Base-by-base conservation (phyloP, 2,113 vertebrate genomes). In the Seriola quinqueradiata region DNA sequence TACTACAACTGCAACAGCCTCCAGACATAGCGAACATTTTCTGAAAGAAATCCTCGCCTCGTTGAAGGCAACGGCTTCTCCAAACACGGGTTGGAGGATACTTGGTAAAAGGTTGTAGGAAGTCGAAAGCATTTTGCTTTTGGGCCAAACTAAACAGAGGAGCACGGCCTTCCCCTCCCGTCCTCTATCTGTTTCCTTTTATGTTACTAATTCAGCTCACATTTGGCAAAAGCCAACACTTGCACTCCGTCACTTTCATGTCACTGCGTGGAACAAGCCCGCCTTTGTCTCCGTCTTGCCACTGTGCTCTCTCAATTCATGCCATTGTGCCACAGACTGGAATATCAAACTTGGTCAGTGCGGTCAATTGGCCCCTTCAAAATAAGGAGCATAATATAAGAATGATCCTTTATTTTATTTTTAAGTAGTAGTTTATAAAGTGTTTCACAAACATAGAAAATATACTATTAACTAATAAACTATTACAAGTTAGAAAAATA, bases 191-290 rank as follows among this genome's bases (percentile, higher is more conserved):
- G 8, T 44, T 82, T 75, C 76, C 44, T 58, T 76, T 82, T 46
- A 60, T 72, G 52, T 48, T 59, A 58, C 50, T 65, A 48, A 73
- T 82, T 86, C 71, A 82, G 78, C 48, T 82, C 86, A 70, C 81
- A 86, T 69, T 79, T 75, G 75, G 85, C 60, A 42, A 63, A 77
- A 81, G 59, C 54, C 57, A 76, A 69, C 81, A 69, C 84, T 78
- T 72, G 46, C 58, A 46, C 83, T 77, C 68, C 34, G 74, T 83
- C 75, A 75, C 73, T 79, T 86, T 83, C 75, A 80, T 73, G 78
- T 83, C 81, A 82, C 78, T 23, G 76, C 4, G 63, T 3, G 55
- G 38, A 88, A 90, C 81, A 88, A 84, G 70, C 55, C 63, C 0
- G 34, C 8, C 82, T 87, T 87, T 89, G 90, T 88, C 38, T 73